Conservation (phyloP, 2,888 invertebrate species). For the Suillia variegata region DNA sequence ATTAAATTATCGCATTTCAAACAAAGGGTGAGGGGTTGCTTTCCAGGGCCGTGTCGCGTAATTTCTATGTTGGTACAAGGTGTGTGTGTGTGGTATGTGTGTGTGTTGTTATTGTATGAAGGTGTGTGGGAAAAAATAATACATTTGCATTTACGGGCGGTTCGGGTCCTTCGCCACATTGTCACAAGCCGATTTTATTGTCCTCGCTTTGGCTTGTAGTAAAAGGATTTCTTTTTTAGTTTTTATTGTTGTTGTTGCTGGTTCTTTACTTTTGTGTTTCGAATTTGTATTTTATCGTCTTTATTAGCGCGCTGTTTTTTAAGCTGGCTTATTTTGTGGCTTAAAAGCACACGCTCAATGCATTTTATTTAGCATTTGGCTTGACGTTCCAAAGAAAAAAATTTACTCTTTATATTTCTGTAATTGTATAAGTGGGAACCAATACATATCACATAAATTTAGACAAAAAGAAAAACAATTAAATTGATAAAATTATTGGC, state of each 20-base stretch:
- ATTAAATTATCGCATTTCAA: slow-evolving; percentile 60
- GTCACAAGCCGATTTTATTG: too few species aligned
- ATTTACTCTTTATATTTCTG: too few species aligned
- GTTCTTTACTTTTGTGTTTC: background rate
- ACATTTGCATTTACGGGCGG: background rate
- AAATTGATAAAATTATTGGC: too few species aligned
- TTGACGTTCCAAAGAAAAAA: too few species aligned
- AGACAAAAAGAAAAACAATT: too few species aligned
- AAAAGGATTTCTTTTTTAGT: background rate
- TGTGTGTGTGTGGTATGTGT: slow-evolving; percentile 2
- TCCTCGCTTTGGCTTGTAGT: too few species aligned
- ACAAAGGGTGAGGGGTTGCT: slow-evolving; percentile 15
- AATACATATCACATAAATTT: too few species aligned
- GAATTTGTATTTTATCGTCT: background rate
- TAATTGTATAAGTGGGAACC: too few species aligned
- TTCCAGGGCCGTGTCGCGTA: background rate
- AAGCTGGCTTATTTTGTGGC: background rate
- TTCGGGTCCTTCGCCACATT: too few species aligned
- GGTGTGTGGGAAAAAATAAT: slow-evolving; percentile 17
- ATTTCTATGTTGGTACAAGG: background rate
- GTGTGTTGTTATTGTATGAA: background rate
- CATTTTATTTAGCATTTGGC: too few species aligned
- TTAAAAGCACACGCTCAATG: too few species aligned
- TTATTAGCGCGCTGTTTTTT: background rate
- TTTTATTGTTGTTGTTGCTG: too few species aligned